Conservation (phyloP, 2,888 invertebrate species). For the Ophioninae sp. region DNA sequence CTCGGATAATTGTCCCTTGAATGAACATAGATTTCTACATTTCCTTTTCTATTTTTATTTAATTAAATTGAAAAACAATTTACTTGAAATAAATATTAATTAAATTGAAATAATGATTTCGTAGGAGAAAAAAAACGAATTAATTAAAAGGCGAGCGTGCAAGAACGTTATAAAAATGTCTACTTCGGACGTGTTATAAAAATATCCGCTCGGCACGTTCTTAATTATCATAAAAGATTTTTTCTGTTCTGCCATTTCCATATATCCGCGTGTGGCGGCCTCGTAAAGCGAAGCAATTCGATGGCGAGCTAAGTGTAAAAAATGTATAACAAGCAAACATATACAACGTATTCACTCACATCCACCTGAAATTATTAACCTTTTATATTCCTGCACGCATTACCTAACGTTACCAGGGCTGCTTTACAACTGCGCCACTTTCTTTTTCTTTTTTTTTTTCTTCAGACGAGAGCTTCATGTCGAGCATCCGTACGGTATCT, state of each 20-base stretch:
- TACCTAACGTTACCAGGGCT: neutral
- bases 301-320: neutral
- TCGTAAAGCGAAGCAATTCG: neutral
- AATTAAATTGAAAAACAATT: neutral
- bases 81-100: too few species aligned
- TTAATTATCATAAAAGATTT: constrained; percentile 8
- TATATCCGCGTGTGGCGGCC: neutral
- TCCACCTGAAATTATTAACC: neutral
- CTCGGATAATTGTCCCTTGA: neutral
- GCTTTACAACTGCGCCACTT: constrained; percentile 4
- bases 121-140: too few species aligned
- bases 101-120: too few species aligned
- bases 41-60: neutral
- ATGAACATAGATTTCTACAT: neutral
- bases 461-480: constrained; percentile 16
- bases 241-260: neutral
- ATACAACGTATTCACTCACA: neutral
- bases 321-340: constrained; percentile 3
- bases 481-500: constrained; percentile 1
- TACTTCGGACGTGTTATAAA: neutral
- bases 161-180: neutral
- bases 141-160: neutral
- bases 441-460: neutral
- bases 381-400: neutral
- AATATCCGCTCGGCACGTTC: neutral